These are phyloP conservation scores for Boulengeromyrus knoepffleri DNA, from an alignment of 2,113 vertebrate species.

Conservation along the genomic window DNA sequence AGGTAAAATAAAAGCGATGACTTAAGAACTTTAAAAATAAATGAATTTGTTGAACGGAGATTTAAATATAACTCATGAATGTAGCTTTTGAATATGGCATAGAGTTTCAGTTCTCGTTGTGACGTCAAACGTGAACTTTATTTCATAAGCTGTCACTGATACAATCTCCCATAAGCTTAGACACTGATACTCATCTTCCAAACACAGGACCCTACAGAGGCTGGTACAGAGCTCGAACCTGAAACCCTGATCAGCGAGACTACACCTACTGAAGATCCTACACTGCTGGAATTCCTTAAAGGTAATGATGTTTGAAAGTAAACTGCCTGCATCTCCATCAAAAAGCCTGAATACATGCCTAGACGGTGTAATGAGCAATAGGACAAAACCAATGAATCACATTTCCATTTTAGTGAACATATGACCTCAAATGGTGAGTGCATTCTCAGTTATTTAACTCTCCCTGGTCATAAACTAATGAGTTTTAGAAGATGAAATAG, in stretches of 20 bases:
- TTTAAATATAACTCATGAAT: neutral
- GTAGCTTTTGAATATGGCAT: neutral
- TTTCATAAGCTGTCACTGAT: neutral
- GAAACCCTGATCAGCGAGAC: conserved; percentile 34
- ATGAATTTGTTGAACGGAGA: neutral
- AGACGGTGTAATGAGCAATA: neutral
- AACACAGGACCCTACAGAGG: conserved; percentile 32
- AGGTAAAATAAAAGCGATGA: neutral
- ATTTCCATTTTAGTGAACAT: neutral
- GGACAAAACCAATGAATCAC: neutral
- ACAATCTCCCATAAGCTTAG: neutral
- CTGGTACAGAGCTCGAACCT: neutral
- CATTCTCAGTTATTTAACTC: neutral
- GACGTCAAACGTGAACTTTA: neutral
- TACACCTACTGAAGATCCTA: conserved; percentile 39
- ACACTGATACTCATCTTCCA: conserved; percentile 16
- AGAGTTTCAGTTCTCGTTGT: neutral
- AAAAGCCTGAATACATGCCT: neutral
- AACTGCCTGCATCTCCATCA: neutral
- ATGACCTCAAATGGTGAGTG: neutral
- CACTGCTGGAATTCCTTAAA: conserved; percentile 73
- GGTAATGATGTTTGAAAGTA: conserved; percentile 47
- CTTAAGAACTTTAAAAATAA: neutral
- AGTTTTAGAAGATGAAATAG: neutral
- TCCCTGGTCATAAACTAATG: neutral